Conservation (phyloP, 2,888 invertebrate species). For the Trichacis sp. region DNA sequence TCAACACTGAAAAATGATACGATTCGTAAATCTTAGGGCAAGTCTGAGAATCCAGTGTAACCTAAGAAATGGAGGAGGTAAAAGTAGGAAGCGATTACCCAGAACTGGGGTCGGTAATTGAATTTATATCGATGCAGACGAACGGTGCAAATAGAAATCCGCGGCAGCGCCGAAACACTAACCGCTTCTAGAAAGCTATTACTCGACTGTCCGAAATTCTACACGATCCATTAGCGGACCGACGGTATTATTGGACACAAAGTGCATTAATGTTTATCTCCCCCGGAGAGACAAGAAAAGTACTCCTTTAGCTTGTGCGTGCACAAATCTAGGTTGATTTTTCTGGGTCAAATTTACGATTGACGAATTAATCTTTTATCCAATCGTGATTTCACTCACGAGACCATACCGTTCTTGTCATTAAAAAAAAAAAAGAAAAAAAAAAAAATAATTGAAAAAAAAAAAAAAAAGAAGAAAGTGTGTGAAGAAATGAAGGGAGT, state of each 20-base stretch:
- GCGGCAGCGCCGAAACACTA: not conserved
- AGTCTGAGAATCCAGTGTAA: not conserved
- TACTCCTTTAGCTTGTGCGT: not conserved
- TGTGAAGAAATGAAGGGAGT: too few relatives aligned
- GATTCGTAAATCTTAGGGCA: not conserved
- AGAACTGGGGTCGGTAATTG: not conserved
- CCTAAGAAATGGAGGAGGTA: not conserved
- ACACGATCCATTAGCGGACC: constrained; percentile 1
- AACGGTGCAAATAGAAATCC: not conserved
- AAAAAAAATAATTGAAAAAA: too few relatives aligned
- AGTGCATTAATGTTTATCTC: constrained; percentile 4
- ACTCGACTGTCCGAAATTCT: constrained; percentile 3
- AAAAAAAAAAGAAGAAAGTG: too few relatives aligned
- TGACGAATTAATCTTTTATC: not conserved
- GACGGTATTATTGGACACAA: not conserved
- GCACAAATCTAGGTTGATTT: not conserved
- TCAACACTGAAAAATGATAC: not conserved
- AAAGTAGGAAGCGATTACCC: not conserved
- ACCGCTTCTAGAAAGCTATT: constrained; percentile 2
- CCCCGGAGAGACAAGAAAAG: not conserved
- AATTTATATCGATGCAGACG: constrained; percentile 5
- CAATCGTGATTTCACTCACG: too few relatives aligned
- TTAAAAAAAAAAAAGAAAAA: too few relatives aligned
- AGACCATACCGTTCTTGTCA: too few relatives aligned
- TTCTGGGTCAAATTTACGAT: not conserved